Conservation (phyloP, 1,140 invertebrate genomes). For the Lordiphosa mommai region DNA sequence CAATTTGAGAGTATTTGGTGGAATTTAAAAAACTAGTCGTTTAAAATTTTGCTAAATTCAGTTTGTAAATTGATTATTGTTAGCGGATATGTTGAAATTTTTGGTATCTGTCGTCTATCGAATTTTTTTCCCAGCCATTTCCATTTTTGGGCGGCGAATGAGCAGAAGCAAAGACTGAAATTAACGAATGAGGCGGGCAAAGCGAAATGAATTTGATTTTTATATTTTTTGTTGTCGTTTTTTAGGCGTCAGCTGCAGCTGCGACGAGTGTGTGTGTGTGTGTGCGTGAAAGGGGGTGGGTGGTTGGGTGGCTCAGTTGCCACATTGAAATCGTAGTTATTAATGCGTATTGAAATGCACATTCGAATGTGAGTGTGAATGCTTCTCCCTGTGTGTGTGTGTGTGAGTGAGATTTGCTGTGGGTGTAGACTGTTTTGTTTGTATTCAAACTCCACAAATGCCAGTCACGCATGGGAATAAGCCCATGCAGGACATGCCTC, state of each 20-base stretch:
- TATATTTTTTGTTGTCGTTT: conserved; percentile 70
- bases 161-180: conserved; percentile 45
- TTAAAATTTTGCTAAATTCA: no score
- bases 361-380: conserved; percentile 39
- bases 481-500: conserved; percentile 48
- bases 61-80: no score
- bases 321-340: conserved; percentile 75
- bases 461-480: conserved; percentile 71
- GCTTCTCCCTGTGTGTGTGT: conserved; percentile 14
- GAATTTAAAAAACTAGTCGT: not conserved
- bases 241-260: conserved; percentile 65
- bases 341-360: conserved; percentile 73
- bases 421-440: conserved; percentile 54
- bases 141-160: conserved; percentile 10
- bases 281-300: conserved; percentile 3
- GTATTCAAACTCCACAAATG: conserved; percentile 73
- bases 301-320: conserved; percentile 22
- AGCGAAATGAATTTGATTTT: conserved; percentile 65
- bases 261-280: conserved; percentile 20
- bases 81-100: no score
- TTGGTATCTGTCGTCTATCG: no score
- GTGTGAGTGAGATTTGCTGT: conserved; percentile 5
- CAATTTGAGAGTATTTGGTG: not conserved
- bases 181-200: conserved; percentile 58
- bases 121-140: no score